Conservation (phyloP, 2,797 vertebrate species). For the Bufotes viridis region DNA sequence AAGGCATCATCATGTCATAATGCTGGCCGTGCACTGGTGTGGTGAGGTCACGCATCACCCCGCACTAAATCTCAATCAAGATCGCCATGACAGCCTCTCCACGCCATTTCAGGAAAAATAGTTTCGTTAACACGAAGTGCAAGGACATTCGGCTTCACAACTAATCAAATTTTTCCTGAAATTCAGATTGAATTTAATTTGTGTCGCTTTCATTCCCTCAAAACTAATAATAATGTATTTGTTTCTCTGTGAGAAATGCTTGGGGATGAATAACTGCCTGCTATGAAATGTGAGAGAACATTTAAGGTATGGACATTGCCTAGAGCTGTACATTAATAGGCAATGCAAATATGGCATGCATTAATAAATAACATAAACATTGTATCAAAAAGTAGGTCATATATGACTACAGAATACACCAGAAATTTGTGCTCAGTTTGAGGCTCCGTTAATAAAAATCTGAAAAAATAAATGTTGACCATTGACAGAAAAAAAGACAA, state of each 20-base stretch:
- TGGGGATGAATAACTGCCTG: neutral
- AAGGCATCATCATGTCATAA: too few species aligned
- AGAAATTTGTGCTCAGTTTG: constrained; percentile 5
- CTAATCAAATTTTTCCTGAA: too few species aligned
- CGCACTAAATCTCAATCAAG: too few species aligned
- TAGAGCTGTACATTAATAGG: constrained; percentile 56
- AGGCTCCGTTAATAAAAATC: neutral
- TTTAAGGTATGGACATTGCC: constrained; percentile 32
- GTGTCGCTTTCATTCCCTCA: too few species aligned
- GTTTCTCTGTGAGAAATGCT: neutral
- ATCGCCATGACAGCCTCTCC: too few species aligned
- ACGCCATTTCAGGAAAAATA: too few species aligned
- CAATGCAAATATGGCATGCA: constrained; percentile 52
- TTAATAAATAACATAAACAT: constrained; percentile 52
- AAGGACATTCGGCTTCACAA: too few species aligned
- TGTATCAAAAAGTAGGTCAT: constrained; percentile 37
- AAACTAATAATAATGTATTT: neutral
- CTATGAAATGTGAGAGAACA: constrained; percentile 7
- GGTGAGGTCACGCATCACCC: too few species aligned
- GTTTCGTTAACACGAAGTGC: too few species aligned
- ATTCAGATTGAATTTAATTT: too few species aligned
- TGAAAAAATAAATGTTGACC: neutral
- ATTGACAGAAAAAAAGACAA: neutral
- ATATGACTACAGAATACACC: constrained; percentile 7
- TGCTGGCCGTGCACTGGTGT: too few species aligned